Base-by-base conservation (phyloP, 2,113 vertebrate genomes). In the Sardina pilchardus region DNA sequence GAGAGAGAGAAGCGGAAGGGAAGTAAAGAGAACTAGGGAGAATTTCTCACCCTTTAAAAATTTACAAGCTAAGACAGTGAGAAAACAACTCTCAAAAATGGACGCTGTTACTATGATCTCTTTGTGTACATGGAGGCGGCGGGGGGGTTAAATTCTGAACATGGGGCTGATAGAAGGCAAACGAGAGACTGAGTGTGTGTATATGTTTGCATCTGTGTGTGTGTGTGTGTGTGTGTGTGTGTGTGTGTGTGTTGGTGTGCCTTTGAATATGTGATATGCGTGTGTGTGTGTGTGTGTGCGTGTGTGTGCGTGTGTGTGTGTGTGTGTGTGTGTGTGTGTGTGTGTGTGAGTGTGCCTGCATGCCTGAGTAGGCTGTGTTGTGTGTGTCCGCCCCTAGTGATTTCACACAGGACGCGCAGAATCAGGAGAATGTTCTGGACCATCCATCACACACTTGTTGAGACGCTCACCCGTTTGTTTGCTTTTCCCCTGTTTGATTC, bases 1-100 rank as follows among this genome's bases (percentile, higher is more conserved):
- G 67, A 80, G 71, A 44, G 71, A 50, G 24, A 43, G n/a, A 36
- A 16, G 81, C 42, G n/a, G 59, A 44, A 47, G 59, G 67, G 59
- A 36, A 67, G 53, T n/a, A 36, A 34, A 30, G 67, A 30, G 67
- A 39, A 39, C 12, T 39, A 78, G 10, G 30, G 30, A 78, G 71
- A 78, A 78, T 78, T 78, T 78, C 30, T 78, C 71, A 78, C 71
- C 71, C 71, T 78, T 36, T 78, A 78, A 78, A 78, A 78, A 39
- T 78, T 78, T 78, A 78, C 30, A 78, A 16, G 14, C 14, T 4
- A 78, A 78, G 71, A 78, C 71, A 78, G 71, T 78, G 71, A 78
- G 34, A 78, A 78, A 78, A 78, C 71, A 78, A 34, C 71, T 6
- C 34, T 34, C 26, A 78, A 16, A 34, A 78, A 78, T 36, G 67